These are phyloP conservation scores for Chironomus tentans DNA, from an alignment of 2,888 invertebrate species.

Conservation along the genomic window DNA sequence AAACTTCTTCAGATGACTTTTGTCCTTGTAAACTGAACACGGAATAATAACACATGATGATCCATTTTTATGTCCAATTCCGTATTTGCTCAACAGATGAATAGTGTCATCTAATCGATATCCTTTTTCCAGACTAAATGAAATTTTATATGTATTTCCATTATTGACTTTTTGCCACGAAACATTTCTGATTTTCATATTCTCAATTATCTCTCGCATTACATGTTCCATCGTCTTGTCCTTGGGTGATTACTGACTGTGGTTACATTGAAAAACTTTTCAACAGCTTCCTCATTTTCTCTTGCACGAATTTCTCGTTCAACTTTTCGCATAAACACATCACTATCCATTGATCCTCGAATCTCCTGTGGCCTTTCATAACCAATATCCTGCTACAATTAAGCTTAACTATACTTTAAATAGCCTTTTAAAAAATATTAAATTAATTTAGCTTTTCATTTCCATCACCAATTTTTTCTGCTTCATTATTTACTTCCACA, in stretches of 20 bases:
- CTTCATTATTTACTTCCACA: too few species aligned
- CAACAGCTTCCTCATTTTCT: slow-evolving; percentile 25
- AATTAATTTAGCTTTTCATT: too few species aligned
- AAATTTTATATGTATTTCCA: slow-evolving; percentile 46
- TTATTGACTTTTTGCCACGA: slow-evolving; percentile 48
- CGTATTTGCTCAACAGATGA: slow-evolving; percentile 49
- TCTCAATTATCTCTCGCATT: slow-evolving; percentile 46
- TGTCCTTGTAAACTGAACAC: slow-evolving; percentile 50
- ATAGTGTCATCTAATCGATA: slow-evolving; percentile 51
- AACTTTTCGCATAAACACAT: not conserved
- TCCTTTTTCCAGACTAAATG: slow-evolving; percentile 51
- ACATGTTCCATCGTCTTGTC: slow-evolving; percentile 40
- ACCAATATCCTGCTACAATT: not conserved
- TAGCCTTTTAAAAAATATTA: too few species aligned
- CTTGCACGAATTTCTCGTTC: slow-evolving; percentile 26
- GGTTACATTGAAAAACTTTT: slow-evolving; percentile 16
- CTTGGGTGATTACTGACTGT: slow-evolving; percentile 32
- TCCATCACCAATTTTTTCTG: too few species aligned
- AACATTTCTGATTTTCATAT: slow-evolving; percentile 47
- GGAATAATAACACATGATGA: slow-evolving; percentile 55
- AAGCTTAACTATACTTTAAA: too few species aligned
- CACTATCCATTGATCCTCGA: not conserved
- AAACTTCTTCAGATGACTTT: slow-evolving; percentile 32
- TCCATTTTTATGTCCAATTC: slow-evolving; percentile 51
- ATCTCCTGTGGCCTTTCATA: not conserved